Conservation (phyloP, 1,140 invertebrate species). For the Camponotus vicinus region DNA sequence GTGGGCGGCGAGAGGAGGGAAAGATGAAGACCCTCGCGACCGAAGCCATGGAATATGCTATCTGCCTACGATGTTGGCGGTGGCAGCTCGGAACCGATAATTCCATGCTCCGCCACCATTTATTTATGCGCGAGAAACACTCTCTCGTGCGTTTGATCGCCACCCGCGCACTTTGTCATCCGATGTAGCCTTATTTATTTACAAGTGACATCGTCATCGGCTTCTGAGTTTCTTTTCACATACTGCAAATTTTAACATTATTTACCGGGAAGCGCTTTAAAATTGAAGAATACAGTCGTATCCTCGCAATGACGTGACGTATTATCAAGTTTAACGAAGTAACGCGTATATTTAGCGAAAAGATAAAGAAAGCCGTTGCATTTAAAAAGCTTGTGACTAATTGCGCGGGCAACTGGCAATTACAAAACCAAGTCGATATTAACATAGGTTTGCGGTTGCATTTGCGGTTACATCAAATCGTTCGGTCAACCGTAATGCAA, state of each 20-base stretch:
- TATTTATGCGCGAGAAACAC: slow-evolving; percentile 71
- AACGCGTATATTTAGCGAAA: not conserved
- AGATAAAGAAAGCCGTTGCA: not conserved
- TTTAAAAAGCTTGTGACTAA: slow-evolving; percentile 35
- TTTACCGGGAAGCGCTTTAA: not conserved
- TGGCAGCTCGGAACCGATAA: slow-evolving; percentile 65
- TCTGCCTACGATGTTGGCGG: slow-evolving; percentile 61
- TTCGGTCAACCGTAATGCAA: slow-evolving; percentile 83
- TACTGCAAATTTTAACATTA: not conserved
- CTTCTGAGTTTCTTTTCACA: not conserved
- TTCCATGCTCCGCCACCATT: slow-evolving; percentile 69
- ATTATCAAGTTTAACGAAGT: not conserved
- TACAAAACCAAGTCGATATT: slow-evolving; percentile 65
- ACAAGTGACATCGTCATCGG: not conserved
- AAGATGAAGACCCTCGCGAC: slow-evolving; percentile 73
- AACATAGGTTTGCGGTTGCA: slow-evolving; percentile 72
- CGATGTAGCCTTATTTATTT: slow-evolving; percentile 52
- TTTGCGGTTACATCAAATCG: slow-evolving; percentile 78
- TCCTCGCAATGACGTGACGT: not conserved
- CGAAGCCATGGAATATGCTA: slow-evolving; percentile 60
- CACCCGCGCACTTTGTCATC: slow-evolving; percentile 60
- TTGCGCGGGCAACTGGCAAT: slow-evolving; percentile 46
- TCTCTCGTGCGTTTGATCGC: slow-evolving; percentile 49
- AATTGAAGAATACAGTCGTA: not conserved
- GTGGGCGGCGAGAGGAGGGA: slow-evolving; percentile 67